Evolutionary conservation across 2,888 invertebrate genomes (phyloP), one percentile per base, ranked within the genome.

Genomic region (Drepanosiphum platanoidis): DNA sequence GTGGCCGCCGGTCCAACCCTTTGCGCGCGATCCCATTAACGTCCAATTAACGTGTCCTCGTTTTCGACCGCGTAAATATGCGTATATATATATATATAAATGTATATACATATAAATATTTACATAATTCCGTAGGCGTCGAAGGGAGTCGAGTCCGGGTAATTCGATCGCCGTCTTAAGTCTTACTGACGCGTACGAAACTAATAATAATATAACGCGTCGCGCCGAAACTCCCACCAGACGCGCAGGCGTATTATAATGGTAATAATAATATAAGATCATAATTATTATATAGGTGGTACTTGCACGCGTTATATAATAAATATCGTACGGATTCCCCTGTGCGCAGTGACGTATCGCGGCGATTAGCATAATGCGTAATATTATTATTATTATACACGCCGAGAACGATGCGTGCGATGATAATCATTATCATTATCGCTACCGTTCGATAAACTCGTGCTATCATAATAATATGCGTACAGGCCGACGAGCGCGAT

Each of bases 61-160:
- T 32, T 15, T 32, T 11, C 22, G 27, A 8, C 0, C 8, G n/a
- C 13, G 1, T 8, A n/a, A 3, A n/a, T 8, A 7, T n/a, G 15
- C 22, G 22, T 58, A 42, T n/a, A 58, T n/a, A 22, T n/a, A 7
- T n/a, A n/a, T n/a, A n/a, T n/a, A n/a, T 58, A 58, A n/a, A 58
- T n/a, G 8, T n/a, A 7, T 9, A 61, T 8, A 2, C 22, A 9
- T 58, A 61, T 61, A 66, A 66, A 66, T 32, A 66, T 66, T 66
- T 66, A 66, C 66, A 66, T 66, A 66, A 66, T 66, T 66, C 74
- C 52, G 34, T 13, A n/a, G 74, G 74, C 74, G 52, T 74, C 74
- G 32, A 18, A 5, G 74, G 74, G 74, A 74, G 74, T 32, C n/a
- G 11, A 72, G 72, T 72, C 71, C 27, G 42, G n/a, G 42, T 30